Conservation (phyloP, 1,140 invertebrate genomes). For the Idris sp. region DNA sequence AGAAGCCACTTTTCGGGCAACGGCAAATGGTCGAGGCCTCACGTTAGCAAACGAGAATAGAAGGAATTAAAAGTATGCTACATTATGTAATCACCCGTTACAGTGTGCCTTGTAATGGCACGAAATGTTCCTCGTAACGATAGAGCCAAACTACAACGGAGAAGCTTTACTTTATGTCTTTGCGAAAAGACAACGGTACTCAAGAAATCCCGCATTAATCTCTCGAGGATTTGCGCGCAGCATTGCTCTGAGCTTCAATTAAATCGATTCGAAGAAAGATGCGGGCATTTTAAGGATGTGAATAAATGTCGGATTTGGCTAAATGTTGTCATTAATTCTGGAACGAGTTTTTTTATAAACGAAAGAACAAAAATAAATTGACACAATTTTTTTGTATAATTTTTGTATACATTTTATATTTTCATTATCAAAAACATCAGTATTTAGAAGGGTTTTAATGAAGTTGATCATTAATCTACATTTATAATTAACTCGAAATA, state of each 20-base stretch:
- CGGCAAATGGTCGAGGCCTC: constrained; percentile 1
- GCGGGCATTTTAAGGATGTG: not conserved
- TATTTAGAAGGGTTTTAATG: no score
- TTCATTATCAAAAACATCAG: no score
- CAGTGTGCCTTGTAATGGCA: constrained; percentile 59
- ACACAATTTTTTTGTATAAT: no score
- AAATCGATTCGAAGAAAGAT: constrained; percentile 27
- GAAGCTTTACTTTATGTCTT: constrained; percentile 29
- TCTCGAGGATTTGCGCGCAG: constrained; percentile 20
- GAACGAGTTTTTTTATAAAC: no score
- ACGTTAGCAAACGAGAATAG: constrained; percentile 3
- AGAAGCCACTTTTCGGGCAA: not conserved
- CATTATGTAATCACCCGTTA: constrained; percentile 55
- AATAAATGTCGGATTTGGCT: constrained; percentile 8
- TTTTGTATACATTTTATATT: no score
- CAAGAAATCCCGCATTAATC: constrained; percentile 34
- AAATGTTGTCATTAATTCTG: not conserved
- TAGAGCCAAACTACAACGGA: constrained; percentile 32
- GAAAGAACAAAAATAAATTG: no score
- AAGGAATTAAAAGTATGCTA: constrained; percentile 60
- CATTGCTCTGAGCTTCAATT: constrained; percentile 15
- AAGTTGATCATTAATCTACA: no score
- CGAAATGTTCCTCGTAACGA: constrained; percentile 52
- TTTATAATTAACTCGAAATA: no score
- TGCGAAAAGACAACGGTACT: constrained; percentile 13